These are phyloP conservation scores for Carabus problematicus DNA, from an alignment of 2,888 invertebrate genomes.

Conservation along the genomic window DNA sequence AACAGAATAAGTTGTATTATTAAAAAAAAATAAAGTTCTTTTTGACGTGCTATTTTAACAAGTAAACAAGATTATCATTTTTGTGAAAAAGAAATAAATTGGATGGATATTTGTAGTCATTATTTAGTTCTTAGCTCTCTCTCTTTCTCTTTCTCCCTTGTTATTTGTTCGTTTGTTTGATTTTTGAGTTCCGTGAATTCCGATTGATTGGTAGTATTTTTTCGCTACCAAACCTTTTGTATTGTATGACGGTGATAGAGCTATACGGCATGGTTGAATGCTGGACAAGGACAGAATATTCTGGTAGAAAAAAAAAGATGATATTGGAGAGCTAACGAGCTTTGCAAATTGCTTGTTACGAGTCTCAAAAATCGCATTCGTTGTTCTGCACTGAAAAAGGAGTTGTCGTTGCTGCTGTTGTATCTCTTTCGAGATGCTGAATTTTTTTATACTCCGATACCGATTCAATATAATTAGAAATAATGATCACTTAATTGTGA, in stretches of 20 bases:
- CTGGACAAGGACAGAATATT: constrained; percentile 6
- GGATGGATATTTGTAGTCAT: constrained; percentile 44
- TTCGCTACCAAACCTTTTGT: no score
- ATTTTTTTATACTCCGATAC: constrained; percentile 16
- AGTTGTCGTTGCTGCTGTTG: neutral
- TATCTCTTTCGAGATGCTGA: neutral
- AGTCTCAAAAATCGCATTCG: constrained; percentile 53
- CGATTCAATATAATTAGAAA: constrained; percentile 45
- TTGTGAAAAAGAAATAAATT: constrained; percentile 36
- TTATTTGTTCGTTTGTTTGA: constrained; percentile 55
- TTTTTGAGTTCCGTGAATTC: constrained; percentile 55
- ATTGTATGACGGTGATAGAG: no score
- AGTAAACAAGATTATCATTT: constrained; percentile 37
- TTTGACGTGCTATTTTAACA: constrained; percentile 21
- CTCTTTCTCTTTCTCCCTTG: constrained; percentile 43
- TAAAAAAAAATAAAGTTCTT: no score
- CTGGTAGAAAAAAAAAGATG: constrained; percentile 32
- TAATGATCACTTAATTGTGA: constrained; percentile 61
- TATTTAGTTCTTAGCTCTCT: constrained; percentile 44
- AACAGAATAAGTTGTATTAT: no score
- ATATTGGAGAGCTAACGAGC: constrained; percentile 53
- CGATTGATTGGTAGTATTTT: constrained; percentile 52
- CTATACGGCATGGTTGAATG: neutral
- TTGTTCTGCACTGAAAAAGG: constrained; percentile 24
- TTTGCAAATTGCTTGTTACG: constrained; percentile 59